Evolutionary conservation across 2,888 invertebrate genomes (phyloP).

Genomic region (Rugalucina vietnamica): DNA sequence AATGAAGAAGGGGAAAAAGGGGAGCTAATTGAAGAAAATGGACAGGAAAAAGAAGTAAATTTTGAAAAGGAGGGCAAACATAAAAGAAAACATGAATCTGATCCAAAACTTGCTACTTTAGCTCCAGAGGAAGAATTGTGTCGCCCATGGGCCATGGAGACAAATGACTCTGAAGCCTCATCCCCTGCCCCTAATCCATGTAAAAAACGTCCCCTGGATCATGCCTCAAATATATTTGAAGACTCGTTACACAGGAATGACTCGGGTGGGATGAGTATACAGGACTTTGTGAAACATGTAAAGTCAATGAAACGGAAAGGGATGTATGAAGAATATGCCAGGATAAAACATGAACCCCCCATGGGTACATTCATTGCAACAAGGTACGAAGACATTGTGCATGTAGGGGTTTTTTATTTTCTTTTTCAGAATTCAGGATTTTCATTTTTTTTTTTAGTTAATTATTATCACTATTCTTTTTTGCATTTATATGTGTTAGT

Average conservation of each 20-base stretch:
- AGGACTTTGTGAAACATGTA: conserved; percentile 91
- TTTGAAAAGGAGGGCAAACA: conserved; percentile 62
- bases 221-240: conserved; percentile 72
- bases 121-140: conserved; percentile 9
- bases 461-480: too few relatives aligned
- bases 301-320: conserved; percentile 91
- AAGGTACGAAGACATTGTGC: too few relatives aligned
- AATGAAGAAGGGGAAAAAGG: conserved; percentile 86
- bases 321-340: conserved; percentile 93
- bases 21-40: conserved; percentile 67
- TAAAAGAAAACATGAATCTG: conserved; percentile 65
- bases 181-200: conserved; percentile 62
- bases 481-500: too few relatives aligned
- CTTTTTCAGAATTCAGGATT: too few relatives aligned
- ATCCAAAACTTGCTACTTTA: conserved; percentile 10
- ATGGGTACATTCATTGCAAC: conserved; percentile 95
- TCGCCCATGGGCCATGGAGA: conserved; percentile 29
- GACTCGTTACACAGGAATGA: conserved; percentile 80
- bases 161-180: conserved; percentile 31
- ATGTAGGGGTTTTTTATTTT: too few relatives aligned
- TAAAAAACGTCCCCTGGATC: conserved; percentile 74
- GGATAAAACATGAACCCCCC: conserved; percentile 92
- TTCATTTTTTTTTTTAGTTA: too few relatives aligned
- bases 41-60: conserved; percentile 69
- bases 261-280: conserved; percentile 86